phyloP scores from a whole-genome alignment of 2,113 vertebrate genomes.

The Eurypyga helias region DNA sequence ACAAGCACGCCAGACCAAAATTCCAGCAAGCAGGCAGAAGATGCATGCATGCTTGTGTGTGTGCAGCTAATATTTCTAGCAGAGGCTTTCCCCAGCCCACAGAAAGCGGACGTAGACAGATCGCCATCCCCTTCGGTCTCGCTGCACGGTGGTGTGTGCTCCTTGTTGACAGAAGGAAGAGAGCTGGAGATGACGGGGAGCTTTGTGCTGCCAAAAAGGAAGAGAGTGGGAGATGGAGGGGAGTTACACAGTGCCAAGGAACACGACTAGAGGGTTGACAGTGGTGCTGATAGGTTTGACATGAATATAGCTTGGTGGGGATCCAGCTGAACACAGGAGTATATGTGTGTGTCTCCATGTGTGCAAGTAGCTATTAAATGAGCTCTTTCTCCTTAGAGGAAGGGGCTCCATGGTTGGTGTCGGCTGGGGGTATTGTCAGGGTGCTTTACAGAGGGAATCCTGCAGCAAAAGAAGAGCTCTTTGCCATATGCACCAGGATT shows the following conservation, averaged over 20 bases:
- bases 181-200: neutral
- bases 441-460: neutral
- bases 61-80: neutral
- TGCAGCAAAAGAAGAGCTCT: neutral
- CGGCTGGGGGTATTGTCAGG: neutral
- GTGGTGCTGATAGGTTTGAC: neutral
- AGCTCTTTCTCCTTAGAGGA: neutral
- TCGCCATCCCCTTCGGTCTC: neutral
- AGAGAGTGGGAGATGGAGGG: neutral
- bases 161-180: neutral
- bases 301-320: neutral
- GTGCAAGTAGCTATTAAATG: neutral
- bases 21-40: neutral
- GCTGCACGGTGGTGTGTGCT: neutral
- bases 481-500: rapidly evolving
- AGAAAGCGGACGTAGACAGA: neutral
- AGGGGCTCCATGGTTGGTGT: neutral
- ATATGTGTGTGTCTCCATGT: rapidly evolving
- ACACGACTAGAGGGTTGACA: rapidly evolving
- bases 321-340: neutral
- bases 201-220: neutral
- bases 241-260: neutral
- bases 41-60: rapidly evolving
- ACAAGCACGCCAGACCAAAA: no score
- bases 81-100: neutral